Base-by-base conservation (phyloP, 2,888 invertebrate genomes). In the Diaprepes abbreviatus region DNA sequence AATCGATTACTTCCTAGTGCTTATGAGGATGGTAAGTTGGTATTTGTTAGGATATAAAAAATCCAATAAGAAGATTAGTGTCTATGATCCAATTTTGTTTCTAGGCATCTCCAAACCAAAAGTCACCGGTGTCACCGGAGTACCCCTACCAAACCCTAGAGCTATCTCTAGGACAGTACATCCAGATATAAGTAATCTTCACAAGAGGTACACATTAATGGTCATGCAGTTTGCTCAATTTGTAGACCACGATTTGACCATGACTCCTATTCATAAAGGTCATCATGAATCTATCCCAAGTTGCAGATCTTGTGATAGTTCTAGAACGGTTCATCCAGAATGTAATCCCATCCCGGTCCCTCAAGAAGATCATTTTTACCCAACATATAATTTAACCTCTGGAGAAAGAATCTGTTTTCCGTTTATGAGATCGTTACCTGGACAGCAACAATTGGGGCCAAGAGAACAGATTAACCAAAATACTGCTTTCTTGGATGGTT, bases 191-290 rank as follows among this genome's bases (percentile, higher is more conserved):
- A 95, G 95, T 31, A 94, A 96, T 81, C 86, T 96, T 16, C 95
- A 96, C 80, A 92, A 91, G 0, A 88, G 95, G 4, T 96, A 97
- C 83, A 93, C 95, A 0, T 85, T 97, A 14, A 94, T 97, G 93
- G 89, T 93, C 38, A 97, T 97, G 97, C 97, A 97, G 85, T 97
- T 91, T 79, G 97, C 96, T 0, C 97, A 97, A 83, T 92, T 98
- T 79, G 83, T 97, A 16, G 97, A 97, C 83, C 97, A 97, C 85
- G 97, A 97, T 82, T 87, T 98, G 57, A 97, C 97, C 0, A 91
- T 96, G 89, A 96, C 97, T 0, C 97, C 96, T 1, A 94, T 95
- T 63, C 94, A 93, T 79, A 94, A 94, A 87, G 94, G 90, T 78
- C 94, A 94, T 87, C 92, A 93, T 81, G 94, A 95, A 78, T 94